phyloP scores from a whole-genome alignment of 2,888 invertebrate species.

The Syrphus vitripennis region DNA sequence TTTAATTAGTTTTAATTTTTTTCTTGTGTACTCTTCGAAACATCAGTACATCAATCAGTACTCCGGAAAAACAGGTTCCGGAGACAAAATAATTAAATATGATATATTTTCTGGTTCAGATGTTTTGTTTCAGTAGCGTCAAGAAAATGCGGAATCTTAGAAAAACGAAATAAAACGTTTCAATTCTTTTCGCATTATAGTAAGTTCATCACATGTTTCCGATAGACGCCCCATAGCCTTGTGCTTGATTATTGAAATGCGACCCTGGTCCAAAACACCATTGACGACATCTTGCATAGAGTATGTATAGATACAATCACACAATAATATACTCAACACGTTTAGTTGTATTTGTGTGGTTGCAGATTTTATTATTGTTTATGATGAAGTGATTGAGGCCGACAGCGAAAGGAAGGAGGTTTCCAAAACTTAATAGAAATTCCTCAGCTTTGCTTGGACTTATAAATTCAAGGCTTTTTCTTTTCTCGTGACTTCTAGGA shows the following conservation, averaged over 20 bases:
- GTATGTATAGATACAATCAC: conserved; percentile 25
- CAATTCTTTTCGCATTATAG: too few species aligned
- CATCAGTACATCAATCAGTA: too few species aligned
- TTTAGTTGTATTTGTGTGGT: conserved; percentile 55
- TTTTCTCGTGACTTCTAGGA: conserved; percentile 23
- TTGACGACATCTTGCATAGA: conserved; percentile 11
- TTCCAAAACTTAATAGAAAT: conserved; percentile 66
- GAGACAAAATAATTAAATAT: too few species aligned
- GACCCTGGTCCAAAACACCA: not conserved
- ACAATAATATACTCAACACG: conserved; percentile 67
- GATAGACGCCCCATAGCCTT: too few species aligned
- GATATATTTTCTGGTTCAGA: too few species aligned
- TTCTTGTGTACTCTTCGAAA: too few species aligned
- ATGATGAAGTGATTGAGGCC: conserved; percentile 67
- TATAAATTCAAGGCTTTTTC: conserved; percentile 68
- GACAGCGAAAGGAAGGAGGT: not conserved
- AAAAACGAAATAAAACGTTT: too few species aligned
- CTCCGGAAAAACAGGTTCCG: too few species aligned
- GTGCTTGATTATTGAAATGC: not conserved
- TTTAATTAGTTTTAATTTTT: too few species aligned
- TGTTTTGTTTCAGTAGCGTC: too few species aligned
- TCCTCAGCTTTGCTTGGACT: conserved; percentile 63
- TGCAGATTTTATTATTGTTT: conserved; percentile 69
- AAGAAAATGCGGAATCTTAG: too few species aligned
- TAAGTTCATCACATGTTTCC: too few species aligned